Base-by-base conservation (phyloP, 2,888 invertebrate genomes). In the Thelaira solivaga region DNA sequence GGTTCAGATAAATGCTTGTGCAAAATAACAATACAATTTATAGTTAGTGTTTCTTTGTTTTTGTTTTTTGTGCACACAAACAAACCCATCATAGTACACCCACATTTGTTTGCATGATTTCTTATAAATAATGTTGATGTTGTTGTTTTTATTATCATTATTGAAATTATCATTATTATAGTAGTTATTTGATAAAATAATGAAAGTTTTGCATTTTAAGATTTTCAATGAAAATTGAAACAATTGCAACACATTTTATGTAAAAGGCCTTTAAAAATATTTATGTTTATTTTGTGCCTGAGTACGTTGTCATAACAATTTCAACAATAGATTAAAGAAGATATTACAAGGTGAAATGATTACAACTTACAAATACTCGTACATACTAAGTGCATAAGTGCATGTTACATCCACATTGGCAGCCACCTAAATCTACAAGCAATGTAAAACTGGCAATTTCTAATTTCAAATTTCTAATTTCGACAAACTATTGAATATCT, bases 171-270 rank as follows among this genome's bases (percentile, higher is more conserved):
- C n/a, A n/a, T n/a, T n/a, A n/a, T n/a, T n/a, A n/a, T n/a, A n/a
- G n/a, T n/a, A n/a, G n/a, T n/a, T n/a, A 49, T 69, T 61, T 61
- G 53, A 62, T 69, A 62, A 71, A 51, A 61, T 26, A 53, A 18
- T 71, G 43, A 71, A 43, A 43, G 31, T 43, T 61, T 51, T 41
- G 31, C 69, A 69, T 41, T 59, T 69, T 7, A 26, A 55, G 16
- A 67, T 34, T 45, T 55, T 29, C 13, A 57, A 20, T 59, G 39
- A 39, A 43, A 65, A 53, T 16, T 16, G 39, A 29, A 69, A 49
- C 41, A 49, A 49, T 61, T 49, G 31, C 10, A 51, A 51, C 39
- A 61, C 24, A 51, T 51, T 51, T 61, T 43, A 68, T 55, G 43
- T 55, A n/a, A 16, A 45, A 26, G 34, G 18, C 45, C n/a, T n/a